These are phyloP conservation scores for Rotaria socialis DNA, from an alignment of 2,888 invertebrate genomes.

Conservation along the genomic window DNA sequence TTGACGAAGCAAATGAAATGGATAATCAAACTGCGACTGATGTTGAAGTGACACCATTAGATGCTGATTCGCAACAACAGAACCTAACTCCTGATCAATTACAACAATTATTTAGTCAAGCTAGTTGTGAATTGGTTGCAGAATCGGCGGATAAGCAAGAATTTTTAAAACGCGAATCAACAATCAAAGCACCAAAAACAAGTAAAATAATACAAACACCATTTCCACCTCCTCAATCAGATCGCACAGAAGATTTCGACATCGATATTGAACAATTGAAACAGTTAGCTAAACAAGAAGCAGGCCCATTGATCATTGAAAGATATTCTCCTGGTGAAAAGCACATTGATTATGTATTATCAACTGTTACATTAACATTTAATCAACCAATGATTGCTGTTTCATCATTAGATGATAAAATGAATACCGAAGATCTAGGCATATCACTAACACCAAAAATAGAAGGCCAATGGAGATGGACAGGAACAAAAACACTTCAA, in stretches of 20 bases:
- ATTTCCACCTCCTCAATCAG: not conserved
- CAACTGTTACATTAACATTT: not conserved
- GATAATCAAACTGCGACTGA: not conserved
- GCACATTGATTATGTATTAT: not conserved
- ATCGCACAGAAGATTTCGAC: not conserved
- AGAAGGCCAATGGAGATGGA: slow-evolving; percentile 33
- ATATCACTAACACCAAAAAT: slow-evolving; percentile 21
- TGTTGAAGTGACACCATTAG: not conserved
- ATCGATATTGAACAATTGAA: slow-evolving; percentile 23
- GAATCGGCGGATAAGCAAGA: not conserved
- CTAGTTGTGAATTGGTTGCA: not conserved
- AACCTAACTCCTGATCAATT: slow-evolving; percentile 6
- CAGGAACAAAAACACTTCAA: slow-evolving; percentile 26
- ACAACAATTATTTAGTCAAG: not conserved
- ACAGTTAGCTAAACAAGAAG: slow-evolving; percentile 21
- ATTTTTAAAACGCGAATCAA: slow-evolving; percentile 16
- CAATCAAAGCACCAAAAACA: slow-evolving; percentile 32
- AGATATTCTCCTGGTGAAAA: slow-evolving; percentile 23
- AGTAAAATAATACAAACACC: slow-evolving; percentile 13
- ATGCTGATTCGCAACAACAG: not conserved
- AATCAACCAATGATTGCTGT: slow-evolving; percentile 29
- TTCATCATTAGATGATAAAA: slow-evolving; percentile 2
- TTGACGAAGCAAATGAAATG: not conserved
- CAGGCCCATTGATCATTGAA: slow-evolving; percentile 16
- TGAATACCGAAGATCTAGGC: slow-evolving; percentile 1